A percentile compares a stretch with the other conserved stretches of the same genome.
Evolutionary conservation across 1,140 invertebrate species (phyloP).

Genomic region (Triops longicaudatus): DNA sequence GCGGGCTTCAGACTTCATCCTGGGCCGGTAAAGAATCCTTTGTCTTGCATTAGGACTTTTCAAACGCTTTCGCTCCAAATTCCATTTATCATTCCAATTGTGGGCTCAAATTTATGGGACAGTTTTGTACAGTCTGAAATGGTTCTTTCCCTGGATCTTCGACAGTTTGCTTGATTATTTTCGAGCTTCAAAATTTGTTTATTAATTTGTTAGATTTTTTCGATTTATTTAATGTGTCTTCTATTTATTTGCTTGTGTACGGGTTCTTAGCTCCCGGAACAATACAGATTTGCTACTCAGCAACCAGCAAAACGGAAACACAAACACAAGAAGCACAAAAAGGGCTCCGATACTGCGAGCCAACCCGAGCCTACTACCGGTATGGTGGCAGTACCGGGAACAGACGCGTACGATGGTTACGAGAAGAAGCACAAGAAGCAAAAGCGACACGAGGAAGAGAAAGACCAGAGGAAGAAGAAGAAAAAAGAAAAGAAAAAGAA

Average conservation of each 20-base stretch:
- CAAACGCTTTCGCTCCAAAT: constrained; percentile 28
- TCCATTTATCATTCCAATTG: too few species aligned
- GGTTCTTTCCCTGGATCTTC: too few species aligned
- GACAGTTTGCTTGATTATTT: too few species aligned
- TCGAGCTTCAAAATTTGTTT: too few species aligned
- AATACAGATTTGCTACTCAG: constrained; percentile 87
- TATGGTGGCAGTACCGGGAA: constrained; percentile 24
- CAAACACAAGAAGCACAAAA: constrained; percentile 91
- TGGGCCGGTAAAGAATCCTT: constrained; percentile 64
- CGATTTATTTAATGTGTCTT: not conserved
- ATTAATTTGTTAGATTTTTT: too few species aligned
- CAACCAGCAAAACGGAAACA: constrained; percentile 84
- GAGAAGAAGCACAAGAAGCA: constrained; percentile 96
- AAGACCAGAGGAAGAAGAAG: constrained; percentile 75
- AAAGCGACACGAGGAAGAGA: constrained; percentile 86
- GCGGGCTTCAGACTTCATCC: constrained; percentile 91
- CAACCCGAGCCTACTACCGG: constrained; percentile 38
- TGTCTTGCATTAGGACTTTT: not conserved
- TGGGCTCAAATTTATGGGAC: too few species aligned
- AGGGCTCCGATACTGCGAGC: constrained; percentile 58
- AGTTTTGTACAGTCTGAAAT: too few species aligned
- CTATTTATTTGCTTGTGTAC: not conserved
- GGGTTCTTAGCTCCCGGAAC: constrained; percentile 73
- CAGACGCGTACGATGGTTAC: constrained; percentile 52
- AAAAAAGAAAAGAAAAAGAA: constrained; percentile 93